Base-by-base conservation (phyloP, 1,140 invertebrate genomes). In the Armadillidium nasatum region DNA sequence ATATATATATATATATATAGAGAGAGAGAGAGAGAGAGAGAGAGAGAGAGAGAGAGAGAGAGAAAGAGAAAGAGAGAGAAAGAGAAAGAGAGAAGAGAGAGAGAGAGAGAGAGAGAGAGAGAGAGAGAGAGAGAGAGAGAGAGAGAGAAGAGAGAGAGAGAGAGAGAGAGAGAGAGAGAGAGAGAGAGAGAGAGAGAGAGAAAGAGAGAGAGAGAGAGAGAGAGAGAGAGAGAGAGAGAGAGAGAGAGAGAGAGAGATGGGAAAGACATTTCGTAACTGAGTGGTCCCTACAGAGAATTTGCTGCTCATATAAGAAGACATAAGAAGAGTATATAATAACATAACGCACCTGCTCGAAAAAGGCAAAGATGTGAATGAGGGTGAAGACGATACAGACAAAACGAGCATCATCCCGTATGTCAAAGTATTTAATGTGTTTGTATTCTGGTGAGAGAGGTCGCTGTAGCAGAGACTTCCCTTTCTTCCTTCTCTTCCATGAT, bases 301-400 rank as follows among this genome's bases (percentile, higher is more conserved):
- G 21, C 60, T 19, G 60, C 60, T 66, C 60, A 66, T 19, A 19
- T 19, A 66, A 66, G 21, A 66, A 22, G 60, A 43, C 79, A 75
- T 78, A 13, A 77, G 77, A 19, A 72, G 78, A 44, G 46, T 33
- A 33, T 33, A 33, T 33, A 33, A 33, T 33, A 33, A 3, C 33
- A 33, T 33, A 33, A 33, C 46, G 44, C 71, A 78, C 76, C 81
- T 81, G 78, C 75, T 79, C 79, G 23, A 81, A 77, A 74, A 46
- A 69, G 73, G 74, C 45, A 50, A 80, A 73, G 71, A 79, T 66
- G 68, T 78, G 76, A 10, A 80, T 78, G 72, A 80, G 74, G 13
- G 75, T 70, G 67, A 74, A 73, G 21, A 79, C 79, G 54, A 79
- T 75, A 74, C 77, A 80, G 50, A 80, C 76, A 71, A 80, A 79